Percentiles rank a stretch among this genome's conserved stretches.
Conservation (phyloP, 2,113 vertebrate species). For the Pseudolaguvia tuberculata region DNA sequence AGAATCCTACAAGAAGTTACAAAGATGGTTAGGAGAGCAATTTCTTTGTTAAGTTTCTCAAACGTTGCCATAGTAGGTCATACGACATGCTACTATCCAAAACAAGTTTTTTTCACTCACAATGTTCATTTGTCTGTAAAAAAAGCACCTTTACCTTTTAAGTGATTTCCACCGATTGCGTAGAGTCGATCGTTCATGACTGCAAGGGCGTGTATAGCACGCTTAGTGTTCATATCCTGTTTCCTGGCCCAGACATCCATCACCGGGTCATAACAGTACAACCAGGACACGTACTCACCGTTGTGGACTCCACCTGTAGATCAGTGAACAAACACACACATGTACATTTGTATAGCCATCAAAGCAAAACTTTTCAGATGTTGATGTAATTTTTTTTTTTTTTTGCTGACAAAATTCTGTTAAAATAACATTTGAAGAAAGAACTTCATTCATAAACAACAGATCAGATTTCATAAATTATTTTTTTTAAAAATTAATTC, state of each 20-base stretch:
- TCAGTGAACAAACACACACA: background rate
- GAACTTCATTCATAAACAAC: no score
- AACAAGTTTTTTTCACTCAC: background rate
- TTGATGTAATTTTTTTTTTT: no score
- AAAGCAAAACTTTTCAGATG: no score
- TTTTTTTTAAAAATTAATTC: no score
- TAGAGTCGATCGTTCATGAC: slow-evolving; percentile 97
- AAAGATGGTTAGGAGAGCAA: no score
- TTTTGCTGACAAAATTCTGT: no score
- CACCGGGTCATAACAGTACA: slow-evolving; percentile 95
- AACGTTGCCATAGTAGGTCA: no score
- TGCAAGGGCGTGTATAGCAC: slow-evolving; percentile 93
- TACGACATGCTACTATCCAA: no score
- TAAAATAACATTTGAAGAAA: no score
- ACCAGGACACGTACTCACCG: slow-evolving; percentile 96
- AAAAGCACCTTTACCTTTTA: slow-evolving; percentile 80
- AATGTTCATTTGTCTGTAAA: background rate
- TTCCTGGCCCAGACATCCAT: slow-evolving; percentile 99
- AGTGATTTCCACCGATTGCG: slow-evolving; percentile 97
- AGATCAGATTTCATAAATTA: no score
- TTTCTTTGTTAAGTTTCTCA: no score
- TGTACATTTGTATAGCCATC: no score
- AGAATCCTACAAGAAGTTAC: slow-evolving; percentile 81
- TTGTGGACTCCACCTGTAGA: slow-evolving; percentile 92
- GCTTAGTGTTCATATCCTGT: slow-evolving; percentile 99